These are phyloP conservation scores for Zenarchopterus dispar DNA, from an alignment of 2,797 vertebrate species.

Conservation along the genomic window DNA sequence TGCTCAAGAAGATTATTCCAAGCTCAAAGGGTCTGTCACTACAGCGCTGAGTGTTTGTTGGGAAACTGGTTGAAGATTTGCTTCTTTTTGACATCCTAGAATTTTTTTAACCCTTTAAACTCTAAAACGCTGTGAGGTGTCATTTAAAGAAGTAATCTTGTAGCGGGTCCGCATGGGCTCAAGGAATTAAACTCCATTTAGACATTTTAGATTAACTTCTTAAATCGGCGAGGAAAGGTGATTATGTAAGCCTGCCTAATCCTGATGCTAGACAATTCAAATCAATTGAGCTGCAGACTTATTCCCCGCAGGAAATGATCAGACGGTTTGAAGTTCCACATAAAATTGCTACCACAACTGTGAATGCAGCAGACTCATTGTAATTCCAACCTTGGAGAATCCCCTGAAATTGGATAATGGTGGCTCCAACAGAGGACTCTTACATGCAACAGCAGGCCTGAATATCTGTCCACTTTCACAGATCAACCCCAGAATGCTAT, in stretches of 20 bases:
- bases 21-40: too few species aligned
- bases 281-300: not conserved
- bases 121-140: too few species aligned
- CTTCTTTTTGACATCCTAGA: too few species aligned
- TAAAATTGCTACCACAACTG: constrained; percentile 9
- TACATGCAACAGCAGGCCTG: not conserved
- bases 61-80: too few species aligned
- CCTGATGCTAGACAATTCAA: constrained; percentile 10
- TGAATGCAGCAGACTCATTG: constrained; percentile 3
- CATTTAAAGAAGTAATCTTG: too few species aligned
- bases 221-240: too few species aligned
- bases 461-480: constrained; percentile 9
- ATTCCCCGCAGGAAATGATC: constrained; percentile 24
- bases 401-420: not conserved
- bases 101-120: too few species aligned
- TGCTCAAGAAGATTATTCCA: too few species aligned
- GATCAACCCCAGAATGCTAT: not conserved
- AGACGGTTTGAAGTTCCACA: constrained; percentile 14
- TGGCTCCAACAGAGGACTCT: not conserved
- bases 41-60: too few species aligned
- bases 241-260: too few species aligned
- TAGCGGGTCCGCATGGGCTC: too few species aligned
- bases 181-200: not conserved
- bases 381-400: not conserved
- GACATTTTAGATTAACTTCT: too few species aligned